Conservation (phyloP, 2,113 vertebrate species). For the Sceloporus tristichus region DNA sequence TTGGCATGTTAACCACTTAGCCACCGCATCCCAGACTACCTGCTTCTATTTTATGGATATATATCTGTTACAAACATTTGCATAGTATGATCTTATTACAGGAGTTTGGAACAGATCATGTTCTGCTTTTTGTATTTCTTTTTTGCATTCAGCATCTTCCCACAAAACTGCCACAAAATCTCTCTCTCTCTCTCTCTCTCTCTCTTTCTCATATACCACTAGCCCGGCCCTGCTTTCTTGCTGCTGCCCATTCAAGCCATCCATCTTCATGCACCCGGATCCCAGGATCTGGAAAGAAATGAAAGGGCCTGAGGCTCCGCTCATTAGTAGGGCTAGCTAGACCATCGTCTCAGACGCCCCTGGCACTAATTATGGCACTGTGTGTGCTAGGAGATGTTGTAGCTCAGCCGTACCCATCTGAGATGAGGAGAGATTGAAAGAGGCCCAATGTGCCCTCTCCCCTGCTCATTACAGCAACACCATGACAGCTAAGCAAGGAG, state of each 20-base stretch:
- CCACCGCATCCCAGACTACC: no score
- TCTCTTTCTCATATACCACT: neutral
- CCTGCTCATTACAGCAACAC: slow-evolving; percentile 39
- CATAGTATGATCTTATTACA: neutral
- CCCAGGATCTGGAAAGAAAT: slow-evolving; percentile 29
- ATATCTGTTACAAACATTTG: neutral
- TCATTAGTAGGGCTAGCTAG: slow-evolving; percentile 30
- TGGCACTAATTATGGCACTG: slow-evolving; percentile 40
- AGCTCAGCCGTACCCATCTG: slow-evolving; percentile 20
- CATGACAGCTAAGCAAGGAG: slow-evolving; percentile 25
- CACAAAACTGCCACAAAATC: neutral
- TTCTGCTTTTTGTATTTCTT: neutral
- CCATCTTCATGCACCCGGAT: neutral
- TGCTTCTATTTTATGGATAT: neutral
- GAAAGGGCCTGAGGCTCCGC: slow-evolving; percentile 20
- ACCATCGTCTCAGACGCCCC: slow-evolving; percentile 6
- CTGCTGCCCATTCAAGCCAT: neutral
- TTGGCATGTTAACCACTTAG: no score
- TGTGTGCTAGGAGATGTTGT: slow-evolving; percentile 3
- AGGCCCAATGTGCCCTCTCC: slow-evolving; percentile 13
- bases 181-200: neutral
- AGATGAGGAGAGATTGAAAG: slow-evolving; percentile 17
- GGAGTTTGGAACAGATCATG: neutral
- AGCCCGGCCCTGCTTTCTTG: neutral
- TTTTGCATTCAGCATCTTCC: neutral